phyloP scores from a whole-genome alignment of 2,888 invertebrate genomes.

The Dusona sp. region DNA sequence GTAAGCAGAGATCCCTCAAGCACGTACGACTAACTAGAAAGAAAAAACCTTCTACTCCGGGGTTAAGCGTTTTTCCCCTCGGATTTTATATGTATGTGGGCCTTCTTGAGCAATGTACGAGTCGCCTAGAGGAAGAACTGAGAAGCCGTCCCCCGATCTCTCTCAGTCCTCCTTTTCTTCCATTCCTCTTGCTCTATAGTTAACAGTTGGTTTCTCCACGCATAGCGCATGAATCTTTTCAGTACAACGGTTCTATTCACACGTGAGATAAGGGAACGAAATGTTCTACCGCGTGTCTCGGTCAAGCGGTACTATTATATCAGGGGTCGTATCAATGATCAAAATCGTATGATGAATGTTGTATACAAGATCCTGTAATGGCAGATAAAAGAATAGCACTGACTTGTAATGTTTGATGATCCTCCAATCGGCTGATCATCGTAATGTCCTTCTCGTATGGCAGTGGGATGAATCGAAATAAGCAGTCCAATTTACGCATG shows the following conservation, averaged over 20 bases:
- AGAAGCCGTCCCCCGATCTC: constrained; percentile 44
- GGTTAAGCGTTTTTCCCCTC: constrained; percentile 61
- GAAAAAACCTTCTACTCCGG: constrained; percentile 54
- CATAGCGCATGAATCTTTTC: constrained; percentile 60
- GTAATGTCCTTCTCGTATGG: background rate
- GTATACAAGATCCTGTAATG: background rate
- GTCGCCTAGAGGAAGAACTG: constrained; percentile 42
- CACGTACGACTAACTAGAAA: constrained; percentile 75
- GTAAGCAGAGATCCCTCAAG: constrained; percentile 73
- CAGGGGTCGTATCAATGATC: constrained; percentile 41
- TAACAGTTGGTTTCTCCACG: constrained; percentile 53
- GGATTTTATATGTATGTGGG: constrained; percentile 29
- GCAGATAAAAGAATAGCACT: background rate
- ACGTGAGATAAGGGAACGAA: constrained; percentile 51
- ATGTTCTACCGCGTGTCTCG: constrained; percentile 24
- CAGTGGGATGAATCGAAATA: background rate
- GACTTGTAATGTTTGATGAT: background rate
- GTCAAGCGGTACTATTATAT: constrained; percentile 57
- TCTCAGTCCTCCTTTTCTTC: constrained; percentile 31
- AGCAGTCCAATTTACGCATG: background rate
- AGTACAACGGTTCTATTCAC: constrained; percentile 61
- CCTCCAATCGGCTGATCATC: background rate
- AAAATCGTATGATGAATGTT: constrained; percentile 26
- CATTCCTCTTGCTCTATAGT: constrained; percentile 38
- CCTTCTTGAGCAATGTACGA: constrained; percentile 39